Evolutionary conservation across 35 echinoderm and acorn worm genomes (phyloP).

Genomic region (Amphiura filiformis): DNA sequence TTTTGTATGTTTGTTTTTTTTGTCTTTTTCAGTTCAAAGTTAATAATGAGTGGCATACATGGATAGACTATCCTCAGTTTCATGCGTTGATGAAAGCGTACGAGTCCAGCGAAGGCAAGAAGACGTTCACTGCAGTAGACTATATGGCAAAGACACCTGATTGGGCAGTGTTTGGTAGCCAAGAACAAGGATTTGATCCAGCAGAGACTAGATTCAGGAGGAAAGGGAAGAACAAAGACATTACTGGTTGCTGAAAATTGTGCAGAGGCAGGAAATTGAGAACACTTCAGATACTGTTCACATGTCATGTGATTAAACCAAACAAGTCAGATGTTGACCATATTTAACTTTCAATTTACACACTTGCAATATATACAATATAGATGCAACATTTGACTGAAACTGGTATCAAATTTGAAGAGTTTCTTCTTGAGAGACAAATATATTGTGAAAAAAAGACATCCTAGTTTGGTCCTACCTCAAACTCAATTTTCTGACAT

Average conservation of each 20-base stretch:
- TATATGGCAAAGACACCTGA: constrained; percentile 90
- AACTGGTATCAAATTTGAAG: too few relatives aligned
- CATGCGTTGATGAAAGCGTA: constrained; percentile 76
- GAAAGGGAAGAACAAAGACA: constrained; percentile 89
- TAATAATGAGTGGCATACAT: constrained; percentile 84
- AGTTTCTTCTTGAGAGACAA: too few relatives aligned
- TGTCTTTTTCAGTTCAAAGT: constrained; percentile 73
- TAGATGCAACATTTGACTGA: too few relatives aligned
- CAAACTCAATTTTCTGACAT: too few relatives aligned
- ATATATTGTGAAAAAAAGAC: too few relatives aligned
- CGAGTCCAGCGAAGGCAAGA: constrained; percentile 55
- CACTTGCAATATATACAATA: too few relatives aligned
- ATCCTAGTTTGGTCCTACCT: too few relatives aligned
- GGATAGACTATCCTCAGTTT: constrained; percentile 91
- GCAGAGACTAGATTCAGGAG: constrained; percentile 81
- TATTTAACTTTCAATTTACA: too few relatives aligned
- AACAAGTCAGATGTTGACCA: too few relatives aligned
- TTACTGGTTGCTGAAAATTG: constrained; percentile 72
- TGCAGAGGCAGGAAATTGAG: too few relatives aligned
- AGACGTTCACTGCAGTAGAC: constrained; percentile 64
- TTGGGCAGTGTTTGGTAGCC: constrained; percentile 84
- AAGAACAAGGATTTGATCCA: constrained; percentile 97
- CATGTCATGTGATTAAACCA: too few relatives aligned
- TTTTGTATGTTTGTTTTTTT: constrained; percentile 2
- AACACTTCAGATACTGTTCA: too few relatives aligned